A percentile compares a stretch with the other conserved stretches of the same genome.
phyloP scores from a whole-genome alignment of 1,140 invertebrate genomes.

The Brachionus paranguensis region DNA sequence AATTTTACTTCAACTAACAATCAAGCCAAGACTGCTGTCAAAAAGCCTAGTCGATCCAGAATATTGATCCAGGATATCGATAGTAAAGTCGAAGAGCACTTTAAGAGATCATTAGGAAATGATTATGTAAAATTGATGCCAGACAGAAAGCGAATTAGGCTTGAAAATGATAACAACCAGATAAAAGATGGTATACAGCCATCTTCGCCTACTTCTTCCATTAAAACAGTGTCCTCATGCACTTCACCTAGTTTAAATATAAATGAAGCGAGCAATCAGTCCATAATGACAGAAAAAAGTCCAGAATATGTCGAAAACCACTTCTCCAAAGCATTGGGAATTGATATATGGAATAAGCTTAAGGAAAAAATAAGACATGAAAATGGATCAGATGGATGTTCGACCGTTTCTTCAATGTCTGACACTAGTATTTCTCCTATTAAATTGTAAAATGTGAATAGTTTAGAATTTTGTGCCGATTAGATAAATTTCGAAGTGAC shows the following conservation, averaged over 20 bases:
- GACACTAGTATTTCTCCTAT: background rate
- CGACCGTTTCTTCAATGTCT: background rate
- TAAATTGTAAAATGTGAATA: background rate
- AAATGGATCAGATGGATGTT: background rate
- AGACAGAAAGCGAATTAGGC: background rate
- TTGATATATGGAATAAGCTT: slow-evolving; percentile 24
- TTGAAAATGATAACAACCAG: background rate
- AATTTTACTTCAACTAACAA: background rate
- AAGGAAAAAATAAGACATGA: slow-evolving; percentile 12
- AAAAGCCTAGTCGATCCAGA: background rate
- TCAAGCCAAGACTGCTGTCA: background rate
- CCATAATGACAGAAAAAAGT: background rate
- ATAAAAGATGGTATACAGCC: background rate
- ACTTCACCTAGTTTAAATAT: background rate
- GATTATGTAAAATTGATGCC: background rate
- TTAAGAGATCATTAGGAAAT: slow-evolving; percentile 24
- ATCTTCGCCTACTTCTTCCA: background rate
- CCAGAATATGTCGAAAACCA: background rate
- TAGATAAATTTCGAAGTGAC: too few relatives aligned
- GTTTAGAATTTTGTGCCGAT: too few relatives aligned
- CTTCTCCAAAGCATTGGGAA: slow-evolving; percentile 19
- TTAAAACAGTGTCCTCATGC: background rate
- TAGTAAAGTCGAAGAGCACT: slow-evolving; percentile 4
- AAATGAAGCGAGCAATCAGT: background rate
- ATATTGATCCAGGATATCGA: background rate